Base-by-base conservation (phyloP, 2,797 vertebrate species). In the Petrocephalus schoutedeni region DNA sequence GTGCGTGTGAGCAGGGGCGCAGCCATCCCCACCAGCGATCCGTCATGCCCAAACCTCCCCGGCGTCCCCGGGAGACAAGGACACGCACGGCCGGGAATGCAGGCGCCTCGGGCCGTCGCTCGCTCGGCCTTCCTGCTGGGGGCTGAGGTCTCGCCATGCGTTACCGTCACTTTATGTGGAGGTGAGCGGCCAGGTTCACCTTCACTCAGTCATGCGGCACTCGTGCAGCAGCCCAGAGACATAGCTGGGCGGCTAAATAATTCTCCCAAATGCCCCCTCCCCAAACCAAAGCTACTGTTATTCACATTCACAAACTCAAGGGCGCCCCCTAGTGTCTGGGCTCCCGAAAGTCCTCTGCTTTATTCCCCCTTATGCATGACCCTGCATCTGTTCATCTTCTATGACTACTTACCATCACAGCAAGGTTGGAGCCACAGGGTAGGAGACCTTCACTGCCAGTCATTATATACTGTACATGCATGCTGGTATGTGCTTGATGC, bases 1-100 rank as follows among this genome's bases (percentile, higher is more conserved):
- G 16, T 83, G 89, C 88, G 89, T 9, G 89, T 53, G 90, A 89
- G 87, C 64, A 49, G 92, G 89, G 85, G 77, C 56, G 82, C 90
- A 89, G 90, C 92, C 90, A 86, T 89, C 91, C 91, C 91, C 64
- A 14, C 64, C 90, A 91, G 89, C 88, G 90, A 93, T 93, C 91
- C 91, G 91, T 94, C 93, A 93, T 91, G 87, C 87, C 74, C 36
- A 77, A 77, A 45, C 71, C 71, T 45, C 41, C 88, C 87, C 77
- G 2, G 86, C 80, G 89, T 12, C 86, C 88, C 88, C 53, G 64
- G 82, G 88, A 87, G 59, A 77, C 74, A 57, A 45, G 71, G 54
- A 54, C n/a, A 57, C 9, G 19, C 21, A 7, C 0, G 45, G 36
- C 23, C 83, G 51, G 88, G 90, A 77, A 91, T 85, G 88, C 89